phyloP scores from a whole-genome alignment of 2,888 invertebrate species.

The Spisula solida region DNA sequence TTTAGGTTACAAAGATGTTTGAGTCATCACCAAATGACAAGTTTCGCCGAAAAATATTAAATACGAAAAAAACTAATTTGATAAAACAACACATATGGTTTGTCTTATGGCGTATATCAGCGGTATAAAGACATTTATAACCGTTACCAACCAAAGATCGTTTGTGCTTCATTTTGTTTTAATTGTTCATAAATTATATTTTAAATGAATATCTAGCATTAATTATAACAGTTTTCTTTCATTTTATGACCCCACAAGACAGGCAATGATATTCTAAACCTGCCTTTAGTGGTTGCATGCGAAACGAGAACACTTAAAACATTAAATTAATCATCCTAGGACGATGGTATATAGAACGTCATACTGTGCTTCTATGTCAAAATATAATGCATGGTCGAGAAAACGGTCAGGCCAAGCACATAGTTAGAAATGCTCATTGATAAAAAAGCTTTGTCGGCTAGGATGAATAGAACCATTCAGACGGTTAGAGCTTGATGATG shows the following conservation, averaged over 20 bases:
- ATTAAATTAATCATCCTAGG: conserved; percentile 4
- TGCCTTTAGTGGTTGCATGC: not conserved
- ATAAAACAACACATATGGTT: conserved; percentile 23
- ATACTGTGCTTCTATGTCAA: conserved; percentile 20
- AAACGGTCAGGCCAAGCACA: not conserved
- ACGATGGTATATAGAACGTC: conserved; percentile 16
- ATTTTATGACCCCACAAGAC: conserved; percentile 31
- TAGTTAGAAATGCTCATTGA: conserved; percentile 26
- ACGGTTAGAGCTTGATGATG: conserved; percentile 17
- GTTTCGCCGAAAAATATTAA: conserved; percentile 5
- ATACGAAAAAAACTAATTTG: not conserved
- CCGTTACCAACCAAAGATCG: conserved; percentile 31
- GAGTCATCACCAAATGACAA: conserved; percentile 1
- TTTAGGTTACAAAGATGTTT: not conserved
- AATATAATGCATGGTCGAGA: not conserved
- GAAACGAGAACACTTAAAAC: not conserved
- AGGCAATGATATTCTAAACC: conserved; percentile 20
- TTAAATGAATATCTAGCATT: conserved; percentile 34
- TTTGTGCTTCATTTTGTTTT: conserved; percentile 46
- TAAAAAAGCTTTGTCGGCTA: conserved; percentile 24
- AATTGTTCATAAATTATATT: conserved; percentile 41
- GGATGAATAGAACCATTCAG: conserved; percentile 37
- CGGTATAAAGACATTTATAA: conserved; percentile 17
- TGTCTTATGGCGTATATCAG: conserved; percentile 17
- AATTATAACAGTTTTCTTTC: conserved; percentile 44